Percentiles rank a stretch among this genome's conserved stretches.
phyloP scores from a whole-genome alignment of 53 echinoderm and acorn worm species.

The Antedon mediterranea region DNA sequence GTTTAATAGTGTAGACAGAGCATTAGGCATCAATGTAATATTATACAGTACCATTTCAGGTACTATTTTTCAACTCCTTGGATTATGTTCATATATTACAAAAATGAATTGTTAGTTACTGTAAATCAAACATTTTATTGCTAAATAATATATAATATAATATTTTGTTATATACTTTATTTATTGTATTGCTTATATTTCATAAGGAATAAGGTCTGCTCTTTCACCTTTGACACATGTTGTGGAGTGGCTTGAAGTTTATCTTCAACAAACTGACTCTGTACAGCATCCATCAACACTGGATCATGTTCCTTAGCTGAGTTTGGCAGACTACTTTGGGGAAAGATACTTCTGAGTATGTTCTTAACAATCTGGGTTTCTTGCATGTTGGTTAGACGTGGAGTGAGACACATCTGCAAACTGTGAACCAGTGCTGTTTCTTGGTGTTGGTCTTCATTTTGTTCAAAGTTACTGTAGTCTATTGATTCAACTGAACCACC shows the following conservation, averaged over 20 bases:
- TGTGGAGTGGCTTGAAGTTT: conserved; percentile 78
- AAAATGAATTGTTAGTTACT: too few relatives aligned
- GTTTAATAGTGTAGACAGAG: too few relatives aligned
- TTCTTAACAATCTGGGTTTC: conserved; percentile 29
- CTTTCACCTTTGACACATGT: conserved; percentile 79
- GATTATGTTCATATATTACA: too few relatives aligned
- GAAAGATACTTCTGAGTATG: conserved; percentile 61
- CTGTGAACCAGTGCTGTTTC: conserved; percentile 59
- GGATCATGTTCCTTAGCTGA: conserved; percentile 72
- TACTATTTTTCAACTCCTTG: too few relatives aligned
- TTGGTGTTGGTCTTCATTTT: conserved; percentile 69
- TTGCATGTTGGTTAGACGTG: conserved; percentile 28
- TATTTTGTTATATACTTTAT: too few relatives aligned
- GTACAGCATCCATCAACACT: conserved; percentile 73
- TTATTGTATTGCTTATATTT: too few relatives aligned
- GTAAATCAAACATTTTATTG: too few relatives aligned
- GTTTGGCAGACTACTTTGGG: conserved; percentile 36
- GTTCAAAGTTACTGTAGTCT: conserved; percentile 33
- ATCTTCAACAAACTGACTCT: conserved; percentile 87
- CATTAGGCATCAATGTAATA: too few relatives aligned
- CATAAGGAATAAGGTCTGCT: too few relatives aligned
- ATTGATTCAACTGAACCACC: conserved; percentile 2
- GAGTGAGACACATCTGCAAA: conserved; percentile 44
- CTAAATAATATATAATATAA: too few relatives aligned
- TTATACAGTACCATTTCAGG: too few relatives aligned